Conservation (phyloP, 2,113 vertebrate genomes). For the Vireo altiloquus region DNA sequence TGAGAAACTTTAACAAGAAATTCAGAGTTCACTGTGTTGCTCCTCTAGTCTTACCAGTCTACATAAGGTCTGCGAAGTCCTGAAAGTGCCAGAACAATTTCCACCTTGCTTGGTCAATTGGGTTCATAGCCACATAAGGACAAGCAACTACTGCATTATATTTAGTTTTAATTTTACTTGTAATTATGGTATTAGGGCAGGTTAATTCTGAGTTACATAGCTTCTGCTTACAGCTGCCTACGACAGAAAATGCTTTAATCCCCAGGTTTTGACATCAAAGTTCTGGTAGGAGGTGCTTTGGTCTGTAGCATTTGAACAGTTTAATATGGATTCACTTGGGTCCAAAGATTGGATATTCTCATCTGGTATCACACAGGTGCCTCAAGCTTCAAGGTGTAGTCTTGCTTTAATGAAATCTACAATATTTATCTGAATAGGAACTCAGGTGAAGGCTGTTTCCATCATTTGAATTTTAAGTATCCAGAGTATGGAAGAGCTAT, state of each 20-base stretch:
- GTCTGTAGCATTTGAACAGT: background rate
- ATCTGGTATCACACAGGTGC: background rate
- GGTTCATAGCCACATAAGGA: background rate
- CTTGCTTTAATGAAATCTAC: background rate
- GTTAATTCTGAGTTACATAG: background rate
- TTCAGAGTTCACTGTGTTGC: background rate
- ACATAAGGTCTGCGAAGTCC: background rate
- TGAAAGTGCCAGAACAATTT: background rate
- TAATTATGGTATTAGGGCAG: background rate
- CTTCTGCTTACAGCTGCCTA: background rate
- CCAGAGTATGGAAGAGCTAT: background rate
- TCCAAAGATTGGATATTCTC: background rate
- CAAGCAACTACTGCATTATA: background rate
- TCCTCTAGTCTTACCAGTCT: background rate
- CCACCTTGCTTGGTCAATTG: background rate
- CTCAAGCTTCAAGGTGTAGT: background rate
- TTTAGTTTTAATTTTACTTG: background rate
- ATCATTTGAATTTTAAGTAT: background rate
- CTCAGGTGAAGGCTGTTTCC: background rate
- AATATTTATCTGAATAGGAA: background rate
- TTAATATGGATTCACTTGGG: background rate
- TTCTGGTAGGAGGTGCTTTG: background rate
- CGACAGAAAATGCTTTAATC: background rate
- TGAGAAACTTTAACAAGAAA: background rate
- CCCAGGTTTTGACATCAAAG: background rate